Evolutionary conservation across 2,888 invertebrate species (phyloP), one percentile per base, ranked within the genome.

Genomic region (Sesia apiformis): DNA sequence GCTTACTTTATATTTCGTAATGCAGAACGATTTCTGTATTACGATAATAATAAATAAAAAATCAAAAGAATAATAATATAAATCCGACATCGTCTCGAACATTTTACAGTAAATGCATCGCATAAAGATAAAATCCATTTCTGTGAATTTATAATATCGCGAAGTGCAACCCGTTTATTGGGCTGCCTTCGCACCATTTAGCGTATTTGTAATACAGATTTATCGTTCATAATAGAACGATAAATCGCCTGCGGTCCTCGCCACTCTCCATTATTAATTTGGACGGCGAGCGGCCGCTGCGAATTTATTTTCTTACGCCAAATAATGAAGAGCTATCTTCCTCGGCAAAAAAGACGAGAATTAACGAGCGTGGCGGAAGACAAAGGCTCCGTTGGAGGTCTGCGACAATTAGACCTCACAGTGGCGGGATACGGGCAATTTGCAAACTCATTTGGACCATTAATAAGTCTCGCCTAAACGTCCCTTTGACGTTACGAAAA

Each of bases 231-330:
- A 77, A 80, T 80, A 72, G 72, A 73, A 69, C 72, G 58, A 77
- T 80, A 81, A 81, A 81, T 81, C 70, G 69, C 65, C 61, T 54
- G 56, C 62, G 67, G 63, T 62, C 58, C 62, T 58, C 66, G 49
- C 39, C 57, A 55, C 66, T 65, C 66, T 69, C 67, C 68, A 69
- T 78, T 81, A 83, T 82, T 79, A 83, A 81, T 81, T 80, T 80
- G 68, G 66, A 62, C 64, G 62, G 58, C 55, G 61, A 62, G 60
- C 62, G 66, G 60, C 61, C 62, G 60, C 64, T 60, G 64, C 60
- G 60, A 74, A 77, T 76, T 78, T 75, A 78, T 77, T 74, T 75
- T 74, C 75, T 72, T 73, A 72, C 65, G 61, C 65, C 66, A 65
- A 70, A 75, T 81, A 80, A 82, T 76, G 73, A 78, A 79, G 76